These are phyloP conservation scores for Volucella bombylans DNA, from an alignment of 2,888 invertebrate genomes.

Conservation along the genomic window DNA sequence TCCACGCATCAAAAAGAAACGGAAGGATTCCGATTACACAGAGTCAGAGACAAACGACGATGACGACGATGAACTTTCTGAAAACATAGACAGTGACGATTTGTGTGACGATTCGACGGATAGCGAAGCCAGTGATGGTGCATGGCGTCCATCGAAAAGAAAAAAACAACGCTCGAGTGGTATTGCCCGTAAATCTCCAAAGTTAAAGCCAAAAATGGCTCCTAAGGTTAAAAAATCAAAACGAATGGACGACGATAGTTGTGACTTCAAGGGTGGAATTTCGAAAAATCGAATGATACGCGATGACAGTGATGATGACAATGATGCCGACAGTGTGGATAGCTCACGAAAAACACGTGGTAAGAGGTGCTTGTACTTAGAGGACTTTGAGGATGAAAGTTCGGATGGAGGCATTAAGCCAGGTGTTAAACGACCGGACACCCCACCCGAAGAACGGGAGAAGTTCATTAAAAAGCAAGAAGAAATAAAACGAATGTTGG, in stretches of 20 bases:
- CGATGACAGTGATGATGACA: slow-evolving; percentile 87
- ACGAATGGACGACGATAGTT: slow-evolving; percentile 79
- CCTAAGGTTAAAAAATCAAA: slow-evolving; percentile 77
- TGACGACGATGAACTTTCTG: slow-evolving; percentile 80
- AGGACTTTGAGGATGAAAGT: slow-evolving; percentile 82
- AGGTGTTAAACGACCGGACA: slow-evolving; percentile 82
- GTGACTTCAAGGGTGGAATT: slow-evolving; percentile 81
- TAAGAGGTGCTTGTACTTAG: slow-evolving; percentile 81
- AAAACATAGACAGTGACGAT: slow-evolving; percentile 82
- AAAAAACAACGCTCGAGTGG: slow-evolving; percentile 78
- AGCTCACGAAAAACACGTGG: slow-evolving; percentile 80
- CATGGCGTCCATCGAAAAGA: slow-evolving; percentile 81
- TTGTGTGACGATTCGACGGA: slow-evolving; percentile 81
- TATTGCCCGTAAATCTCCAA: slow-evolving; percentile 79
- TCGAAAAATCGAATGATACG: slow-evolving; percentile 88
- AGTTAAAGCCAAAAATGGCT: slow-evolving; percentile 76
- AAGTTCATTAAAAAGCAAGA: slow-evolving; percentile 82
- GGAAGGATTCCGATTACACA: slow-evolving; percentile 84
- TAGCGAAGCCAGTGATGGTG: slow-evolving; percentile 81
- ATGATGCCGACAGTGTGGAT: slow-evolving; percentile 83
- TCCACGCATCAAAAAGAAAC: slow-evolving; percentile 84
- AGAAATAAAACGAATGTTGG: slow-evolving; percentile 82
- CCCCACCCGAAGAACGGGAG: slow-evolving; percentile 82
- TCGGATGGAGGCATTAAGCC: slow-evolving; percentile 82
- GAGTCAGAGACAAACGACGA: slow-evolving; percentile 85